Evolutionary conservation across 2,888 invertebrate genomes (phyloP).

Genomic region (Dermolepida albohirtum): DNA sequence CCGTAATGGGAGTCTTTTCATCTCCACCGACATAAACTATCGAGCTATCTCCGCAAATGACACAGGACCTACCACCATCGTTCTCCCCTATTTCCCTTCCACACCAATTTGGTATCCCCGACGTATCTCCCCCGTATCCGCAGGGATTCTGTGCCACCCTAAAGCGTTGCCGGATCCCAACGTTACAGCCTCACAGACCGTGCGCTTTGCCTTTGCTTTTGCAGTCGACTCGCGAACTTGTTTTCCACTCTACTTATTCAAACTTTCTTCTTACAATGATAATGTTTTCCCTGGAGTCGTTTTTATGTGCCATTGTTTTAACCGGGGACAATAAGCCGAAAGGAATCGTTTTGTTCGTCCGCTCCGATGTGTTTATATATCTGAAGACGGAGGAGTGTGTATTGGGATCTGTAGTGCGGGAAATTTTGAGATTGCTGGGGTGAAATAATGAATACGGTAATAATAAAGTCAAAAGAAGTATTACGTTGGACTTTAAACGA

Average conservation of each 20-base stretch:
- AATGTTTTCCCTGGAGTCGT: constrained; percentile 42
- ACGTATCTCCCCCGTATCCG: not conserved
- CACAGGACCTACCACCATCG: constrained; percentile 46
- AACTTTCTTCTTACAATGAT: constrained; percentile 41
- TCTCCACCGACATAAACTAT: constrained; percentile 56
- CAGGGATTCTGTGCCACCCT: not conserved
- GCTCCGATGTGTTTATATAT: constrained; percentile 33
- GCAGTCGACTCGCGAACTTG: constrained; percentile 39
- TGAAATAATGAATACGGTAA: constrained; percentile 11
- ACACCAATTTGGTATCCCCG: constrained; percentile 19
- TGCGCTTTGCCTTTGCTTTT: constrained; percentile 21
- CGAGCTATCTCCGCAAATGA: constrained; percentile 56
- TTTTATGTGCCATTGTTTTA: constrained; percentile 42
- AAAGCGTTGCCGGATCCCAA: constrained; percentile 10
- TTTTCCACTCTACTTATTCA: constrained; percentile 44
- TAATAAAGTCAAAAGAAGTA: not conserved
- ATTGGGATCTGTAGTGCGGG: not conserved
- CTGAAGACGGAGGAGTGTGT: constrained; percentile 5
- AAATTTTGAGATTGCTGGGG: constrained; percentile 3
- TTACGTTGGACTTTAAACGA: constrained; percentile 1
- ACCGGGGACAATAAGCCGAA: constrained; percentile 41
- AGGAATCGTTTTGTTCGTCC: constrained; percentile 32
- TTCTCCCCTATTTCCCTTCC: constrained; percentile 25
- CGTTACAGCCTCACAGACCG: not conserved
- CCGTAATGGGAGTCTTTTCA: constrained; percentile 55